Conservation (phyloP, 2,797 vertebrate species). For the Zenarchopterus dispar region DNA sequence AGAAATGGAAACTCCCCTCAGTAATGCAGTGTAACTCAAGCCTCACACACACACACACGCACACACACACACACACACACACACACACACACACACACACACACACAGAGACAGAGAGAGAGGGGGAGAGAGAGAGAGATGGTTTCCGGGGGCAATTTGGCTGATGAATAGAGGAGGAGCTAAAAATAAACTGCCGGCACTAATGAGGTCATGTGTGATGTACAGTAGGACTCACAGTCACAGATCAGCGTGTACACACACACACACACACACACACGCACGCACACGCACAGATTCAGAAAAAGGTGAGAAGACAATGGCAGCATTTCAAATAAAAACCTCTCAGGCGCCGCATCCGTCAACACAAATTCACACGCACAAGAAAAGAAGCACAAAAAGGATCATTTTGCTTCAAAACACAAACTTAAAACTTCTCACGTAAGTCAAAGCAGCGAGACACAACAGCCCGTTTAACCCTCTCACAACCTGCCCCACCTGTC, state of each 20-base stretch:
- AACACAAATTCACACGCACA: no score
- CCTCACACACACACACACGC: slow-evolving; percentile 12
- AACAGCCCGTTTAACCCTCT: no score
- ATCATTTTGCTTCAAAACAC: no score
- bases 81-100: slow-evolving; percentile 5
- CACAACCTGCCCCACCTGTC: no score
- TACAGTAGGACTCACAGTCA: slow-evolving; percentile 59
- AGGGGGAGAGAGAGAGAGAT: slow-evolving; percentile 23
- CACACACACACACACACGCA: slow-evolving; percentile 7
- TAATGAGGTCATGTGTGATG: slow-evolving; percentile 78
- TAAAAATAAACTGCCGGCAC: slow-evolving; percentile 72
- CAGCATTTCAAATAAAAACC: no score
- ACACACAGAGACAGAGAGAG: slow-evolving; percentile 19
- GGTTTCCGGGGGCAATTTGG: slow-evolving; percentile 59
- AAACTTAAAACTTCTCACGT: no score
- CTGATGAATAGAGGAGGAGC: slow-evolving; percentile 68
- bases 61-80: slow-evolving; percentile 15
- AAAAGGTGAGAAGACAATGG: not conserved
- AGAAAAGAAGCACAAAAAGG: no score
- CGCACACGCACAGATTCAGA: slow-evolving; percentile 9
- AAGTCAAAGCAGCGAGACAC: no score
- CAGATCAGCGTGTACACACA: slow-evolving; percentile 9
- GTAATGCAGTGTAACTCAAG: slow-evolving; percentile 19
- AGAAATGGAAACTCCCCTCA: slow-evolving; percentile 11
- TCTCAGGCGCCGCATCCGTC: no score